Conservation (phyloP, 1,140 invertebrate species). For the Micrasema minimum region DNA sequence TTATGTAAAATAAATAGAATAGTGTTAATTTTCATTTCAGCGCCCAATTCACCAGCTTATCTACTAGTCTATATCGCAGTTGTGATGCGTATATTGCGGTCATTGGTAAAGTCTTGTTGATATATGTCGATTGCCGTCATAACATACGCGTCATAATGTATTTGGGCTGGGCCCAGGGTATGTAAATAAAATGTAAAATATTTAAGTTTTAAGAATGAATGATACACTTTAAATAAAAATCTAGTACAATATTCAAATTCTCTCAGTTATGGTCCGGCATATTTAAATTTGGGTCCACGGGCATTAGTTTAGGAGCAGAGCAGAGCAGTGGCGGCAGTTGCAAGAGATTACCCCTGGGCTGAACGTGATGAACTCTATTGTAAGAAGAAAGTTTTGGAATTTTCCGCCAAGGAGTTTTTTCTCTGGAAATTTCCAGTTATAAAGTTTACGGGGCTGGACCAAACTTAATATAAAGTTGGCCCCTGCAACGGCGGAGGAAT, state of each 20-base stretch:
- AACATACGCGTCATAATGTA: no score
- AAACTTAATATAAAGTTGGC: conserved; percentile 53
- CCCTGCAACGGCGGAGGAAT: conserved; percentile 1
- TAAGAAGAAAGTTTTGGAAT: conserved; percentile 45
- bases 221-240: background rate
- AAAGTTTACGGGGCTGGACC: conserved; percentile 49
- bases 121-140: no score
- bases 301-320: background rate
- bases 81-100: no score
- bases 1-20: no score
- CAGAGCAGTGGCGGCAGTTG: background rate
- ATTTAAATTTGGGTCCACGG: background rate
- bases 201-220: background rate
- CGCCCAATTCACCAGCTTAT: no score
- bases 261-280: background rate
- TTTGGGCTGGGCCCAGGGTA: background rate
- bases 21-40: no score
- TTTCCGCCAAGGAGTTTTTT: conserved; percentile 47
- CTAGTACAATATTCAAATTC: background rate
- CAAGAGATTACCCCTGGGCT: background rate
- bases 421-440: conserved; percentile 47
- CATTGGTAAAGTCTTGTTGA: no score
- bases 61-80: no score
- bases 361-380: conserved; percentile 39
- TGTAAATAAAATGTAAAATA: background rate